Conservation (phyloP, 1,140 invertebrate species). For the Helicoverpa armigera region DNA sequence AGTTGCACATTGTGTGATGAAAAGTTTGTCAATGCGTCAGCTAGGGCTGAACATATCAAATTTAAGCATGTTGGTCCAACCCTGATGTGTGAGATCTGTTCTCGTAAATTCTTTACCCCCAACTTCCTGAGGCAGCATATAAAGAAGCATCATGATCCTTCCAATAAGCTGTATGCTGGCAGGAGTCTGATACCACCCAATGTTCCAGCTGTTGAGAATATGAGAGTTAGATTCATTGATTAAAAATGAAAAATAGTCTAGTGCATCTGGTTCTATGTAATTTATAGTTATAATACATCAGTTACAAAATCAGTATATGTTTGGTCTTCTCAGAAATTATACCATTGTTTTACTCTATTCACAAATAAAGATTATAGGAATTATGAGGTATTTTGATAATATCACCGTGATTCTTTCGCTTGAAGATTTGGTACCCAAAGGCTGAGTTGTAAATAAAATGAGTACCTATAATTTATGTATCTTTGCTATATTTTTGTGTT, state of each 20-base stretch:
- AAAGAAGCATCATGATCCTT: slow-evolving; percentile 74
- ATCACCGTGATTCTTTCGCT: too few species aligned
- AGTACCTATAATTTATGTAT: too few species aligned
- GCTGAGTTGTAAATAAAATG: too few species aligned
- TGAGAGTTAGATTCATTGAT: slow-evolving; percentile 59
- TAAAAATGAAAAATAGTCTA: slow-evolving; percentile 3
- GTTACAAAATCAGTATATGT: too few species aligned
- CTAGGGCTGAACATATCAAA: slow-evolving; percentile 79
- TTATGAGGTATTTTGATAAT: too few species aligned
- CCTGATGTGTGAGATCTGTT: slow-evolving; percentile 77
- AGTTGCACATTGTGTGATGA: slow-evolving; percentile 75
- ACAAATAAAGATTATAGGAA: too few species aligned
- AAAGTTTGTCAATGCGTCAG: slow-evolving; percentile 79
- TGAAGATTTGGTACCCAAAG: too few species aligned
- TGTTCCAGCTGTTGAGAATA: slow-evolving; percentile 69
- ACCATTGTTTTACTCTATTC: too few species aligned
- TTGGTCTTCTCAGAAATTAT: too few species aligned
- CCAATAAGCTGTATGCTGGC: slow-evolving; percentile 72
- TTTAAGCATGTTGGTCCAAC: slow-evolving; percentile 79
- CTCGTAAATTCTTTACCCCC: slow-evolving; percentile 77
- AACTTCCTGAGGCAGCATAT: slow-evolving; percentile 77
- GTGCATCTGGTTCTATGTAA: too few species aligned
- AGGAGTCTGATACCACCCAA: slow-evolving; percentile 69
- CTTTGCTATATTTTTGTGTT: too few species aligned
- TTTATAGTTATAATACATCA: too few species aligned